Base-by-base conservation (phyloP, 1,140 invertebrate species). In the Cotesia typhae region DNA sequence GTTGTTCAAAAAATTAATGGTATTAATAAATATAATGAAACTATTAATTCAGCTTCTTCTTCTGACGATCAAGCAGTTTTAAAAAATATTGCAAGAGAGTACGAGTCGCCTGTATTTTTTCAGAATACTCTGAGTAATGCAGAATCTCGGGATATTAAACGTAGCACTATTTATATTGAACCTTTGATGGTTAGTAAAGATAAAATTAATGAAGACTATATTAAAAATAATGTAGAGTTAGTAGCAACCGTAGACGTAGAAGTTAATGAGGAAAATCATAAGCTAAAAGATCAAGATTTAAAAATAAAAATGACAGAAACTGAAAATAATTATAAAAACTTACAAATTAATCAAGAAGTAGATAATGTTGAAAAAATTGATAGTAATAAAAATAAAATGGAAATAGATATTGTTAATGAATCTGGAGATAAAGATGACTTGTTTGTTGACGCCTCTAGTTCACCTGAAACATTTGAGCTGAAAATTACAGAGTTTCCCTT, bases 401-500 rank as follows among this genome's bases (percentile, higher is more conserved):
- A 63, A n/a, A 2, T 37, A 72, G 59, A 37, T 37, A 28, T 53
- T 71, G 10, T 12, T 65, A 36, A 37, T 38, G 63, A 65, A 14
- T 14, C 14, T 47, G 10, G 41, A 17, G 55, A 63, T 20, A 17
- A 64, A 76, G 72, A 69, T 65, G 41, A 59, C 4, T 59, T 64
- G 10, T 63, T 78, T 63, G 63, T 73, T 61, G 72, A 71, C n/a
- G 55, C 71, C 2, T 28, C 75, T 4, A 78, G 75, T 68, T 28
- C 68, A 14, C 14, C 77, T 47, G 75, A 79, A 37, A 79, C 75
- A 36, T 82, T 84, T 72, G 81, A 84, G 69, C 78, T 85, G 10
- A 83, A 82, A 37, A 78, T 85, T 38, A 79, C 78, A 0, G 83
- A 83, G 65, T 78, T 76, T 0, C 77, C 83, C 0, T 73, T 75